Base-by-base conservation (phyloP, 2,888 invertebrate species). In the Drosophila anomalata region DNA sequence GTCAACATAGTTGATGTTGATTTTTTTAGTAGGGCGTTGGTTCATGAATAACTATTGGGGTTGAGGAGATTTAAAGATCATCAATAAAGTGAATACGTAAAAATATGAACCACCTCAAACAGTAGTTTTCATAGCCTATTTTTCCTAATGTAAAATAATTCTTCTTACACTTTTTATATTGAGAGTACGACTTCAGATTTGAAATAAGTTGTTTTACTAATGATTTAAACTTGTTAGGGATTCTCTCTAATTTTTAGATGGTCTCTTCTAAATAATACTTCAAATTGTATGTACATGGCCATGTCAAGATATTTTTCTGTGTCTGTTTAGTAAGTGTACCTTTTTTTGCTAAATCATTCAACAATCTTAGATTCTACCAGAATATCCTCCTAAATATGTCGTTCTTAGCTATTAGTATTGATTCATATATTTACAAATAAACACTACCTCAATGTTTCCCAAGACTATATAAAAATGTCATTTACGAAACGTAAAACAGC, bases 181-280 rank as follows among this genome's bases (percentile, higher is more conserved):
- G 41, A 8, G 8, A 24, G 5, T 4, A 24, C 22, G 5, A 31
- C 26, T 47, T n/a, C 12, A n/a, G 11, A 17, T 56, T 39, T 29
- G 33, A 48, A n/a, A 29, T 17, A 31, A 31, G 24, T 22, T n/a
- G 17, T 3, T 8, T 41, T 48, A 46, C 52, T 42, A 29, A 36
- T 51, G 33, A 33, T 3, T 33, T 11, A 11, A 33, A 33, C 33
- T 12, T 50, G 42, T 56, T 29, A 17, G 29, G 31, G 48, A 36
- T 44, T 54, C 39, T 73, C 54, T 14, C 42, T 54, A 69, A 73
- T 51, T 73, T 44, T 55, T 63, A 63, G 31, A 39, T 73, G 63
- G 70, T 63, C 70, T 70, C 55, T 57, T 68, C 71, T 82, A 70
- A 85, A 82, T 87, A 87, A 81, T 81, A 81, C 88, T 81, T 87